Base-by-base conservation (phyloP, 2,888 invertebrate species). In the Alcis repandata region DNA sequence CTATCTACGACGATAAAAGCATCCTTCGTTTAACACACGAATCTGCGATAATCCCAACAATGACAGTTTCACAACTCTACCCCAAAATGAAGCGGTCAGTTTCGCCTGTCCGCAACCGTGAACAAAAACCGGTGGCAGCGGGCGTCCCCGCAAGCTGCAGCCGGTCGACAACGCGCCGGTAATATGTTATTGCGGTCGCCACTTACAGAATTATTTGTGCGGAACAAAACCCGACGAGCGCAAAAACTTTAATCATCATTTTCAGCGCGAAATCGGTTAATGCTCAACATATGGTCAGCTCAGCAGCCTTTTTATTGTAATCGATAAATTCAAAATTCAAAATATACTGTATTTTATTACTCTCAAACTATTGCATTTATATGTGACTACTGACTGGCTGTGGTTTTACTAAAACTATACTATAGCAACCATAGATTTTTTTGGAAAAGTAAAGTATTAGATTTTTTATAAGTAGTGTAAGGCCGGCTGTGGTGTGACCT, bases 61-160 rank as follows among this genome's bases (percentile, higher is more conserved):
- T 27, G 6, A 15, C 40, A 15, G 6, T 43, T 20, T 58, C 49
- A 9, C 70, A 65, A 58, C 67, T 48, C 65, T 70, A 65, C 13
- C 1, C 10, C 43, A 56, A 22, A 40, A 40, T 45, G 41, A 57
- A 70, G 73, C 73, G 73, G 75, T 69, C 62, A 71, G 58, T 43
- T 20, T 49, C 22, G 60, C 56, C 51, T 61, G 67, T 59, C 68
- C 57, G 65, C 74, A 73, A 71, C 69, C 11, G 20, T 33, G 57
- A 20, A 83, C 87, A 90, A 90, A 91, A 91, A 91, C 63, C 81
- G 80, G 77, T 72, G 73, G 79, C 86, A 86, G 72, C 76, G 73
- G 67, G 76, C 22, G 82, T 84, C 82, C 83, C 91, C 90, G 79
- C 91, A 89, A 85, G 85, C 86, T 88, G 87, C 84, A 82, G 36